A percentile compares a stretch with the other conserved stretches of the same genome.
Conservation (phyloP, 2,113 vertebrate genomes). For the Brevimyrus niger region DNA sequence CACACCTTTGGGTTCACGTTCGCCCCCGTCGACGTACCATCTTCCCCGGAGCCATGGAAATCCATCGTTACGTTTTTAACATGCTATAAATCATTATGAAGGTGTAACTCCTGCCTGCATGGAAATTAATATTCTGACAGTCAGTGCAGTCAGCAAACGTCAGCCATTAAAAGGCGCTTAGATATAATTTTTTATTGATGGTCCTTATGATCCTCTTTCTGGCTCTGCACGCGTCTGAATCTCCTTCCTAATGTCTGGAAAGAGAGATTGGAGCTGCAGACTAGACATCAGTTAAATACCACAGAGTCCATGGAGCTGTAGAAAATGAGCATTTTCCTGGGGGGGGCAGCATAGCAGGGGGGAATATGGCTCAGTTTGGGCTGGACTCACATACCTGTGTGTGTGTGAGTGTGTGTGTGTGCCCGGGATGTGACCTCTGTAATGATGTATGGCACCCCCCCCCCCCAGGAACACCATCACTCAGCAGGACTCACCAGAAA, state of each 20-base stretch:
- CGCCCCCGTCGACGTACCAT: neutral
- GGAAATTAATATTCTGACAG: constrained; percentile 59
- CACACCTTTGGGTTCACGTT: neutral
- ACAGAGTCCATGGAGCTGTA: constrained; percentile 16
- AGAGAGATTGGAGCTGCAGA: constrained; percentile 38
- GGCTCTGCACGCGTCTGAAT: constrained; percentile 34
- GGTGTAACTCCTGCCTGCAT: constrained; percentile 56
- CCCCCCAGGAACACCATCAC: neutral
- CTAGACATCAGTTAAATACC: constrained; percentile 51
- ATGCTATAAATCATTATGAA: constrained; percentile 54
- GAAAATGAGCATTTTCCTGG: constrained; percentile 18
- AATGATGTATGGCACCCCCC: constrained; percentile 10
- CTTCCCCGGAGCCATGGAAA: constrained; percentile 36
- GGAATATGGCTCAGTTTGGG: neutral
- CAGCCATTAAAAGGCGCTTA: constrained; percentile 66
- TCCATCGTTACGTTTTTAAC: constrained; percentile 48
- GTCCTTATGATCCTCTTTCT: constrained; percentile 59
- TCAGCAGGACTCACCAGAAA: neutral
- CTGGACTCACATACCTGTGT: too few species aligned
- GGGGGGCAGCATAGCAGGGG: neutral
- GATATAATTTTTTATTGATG: constrained; percentile 74
- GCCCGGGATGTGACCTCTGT: constrained; percentile 9
- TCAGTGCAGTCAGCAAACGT: constrained; percentile 63
- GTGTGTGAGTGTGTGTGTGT: neutral
- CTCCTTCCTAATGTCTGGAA: constrained; percentile 42